Base-by-base conservation (phyloP, 2,797 vertebrate species). In the Agapornis canus region DNA sequence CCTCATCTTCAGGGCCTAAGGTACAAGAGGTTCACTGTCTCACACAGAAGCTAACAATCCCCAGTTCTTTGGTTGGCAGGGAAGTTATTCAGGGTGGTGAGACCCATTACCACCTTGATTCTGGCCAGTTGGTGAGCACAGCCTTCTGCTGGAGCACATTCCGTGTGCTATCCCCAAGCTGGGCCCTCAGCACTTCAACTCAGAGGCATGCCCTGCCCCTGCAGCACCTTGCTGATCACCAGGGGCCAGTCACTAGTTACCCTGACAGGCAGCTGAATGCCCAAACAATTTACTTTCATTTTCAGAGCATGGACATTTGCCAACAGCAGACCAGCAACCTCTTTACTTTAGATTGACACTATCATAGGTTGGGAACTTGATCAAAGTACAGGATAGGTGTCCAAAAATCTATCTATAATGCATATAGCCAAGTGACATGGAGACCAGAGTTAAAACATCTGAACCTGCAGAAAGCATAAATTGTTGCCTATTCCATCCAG, bases 11-110 rank as follows among this genome's bases (percentile, higher is more conserved):
- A 6, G 1, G 21, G 4, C 54, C 73, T 17, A 9, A 37, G 13
- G 32, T 22, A 13, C 47, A 47, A 49, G 52, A 68, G 35, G 22
- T 54, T 73, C 45, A 35, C 64, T 0, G 2, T 43, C 21, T 73
- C 56, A 10, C 18, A 12, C 0, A 49, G 56, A 51, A 60, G 29
- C 35, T 54, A 35, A 49, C 22, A 37, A 59, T 26, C 25, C 31
- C 27, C 31, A 16, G 35, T 21, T n/a, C 60, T 56, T 29, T 0
- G 0, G 40, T 47, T 0, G 1, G 43, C 0, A 3, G 64, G 22
- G 31, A 64, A 17, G 15, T 11, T 3, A 2, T 11, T 51, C 8
- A 12, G 13, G 39, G 26, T 29, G 32, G 39, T 25, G 19, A 56
- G 45, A 31, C 11, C 10, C 0, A 0, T 40, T 60, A 13, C n/a